Evolutionary conservation across 2,113 vertebrate species (phyloP).

Genomic region (Cyanoliseus patagonus): DNA sequence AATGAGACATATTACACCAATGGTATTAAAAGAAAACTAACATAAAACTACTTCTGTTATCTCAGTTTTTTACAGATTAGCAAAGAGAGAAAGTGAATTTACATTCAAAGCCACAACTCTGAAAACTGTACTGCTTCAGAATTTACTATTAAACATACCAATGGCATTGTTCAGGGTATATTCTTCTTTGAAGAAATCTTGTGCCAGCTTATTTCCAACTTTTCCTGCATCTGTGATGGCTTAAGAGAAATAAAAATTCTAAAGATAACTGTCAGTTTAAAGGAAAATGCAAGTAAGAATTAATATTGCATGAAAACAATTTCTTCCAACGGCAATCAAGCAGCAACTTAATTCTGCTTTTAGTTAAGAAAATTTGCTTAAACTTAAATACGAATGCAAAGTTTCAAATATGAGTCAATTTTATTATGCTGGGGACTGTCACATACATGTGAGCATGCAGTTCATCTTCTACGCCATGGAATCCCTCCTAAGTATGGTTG

Average conservation of each 20-base stretch:
- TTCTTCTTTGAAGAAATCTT: slow-evolving; percentile 89
- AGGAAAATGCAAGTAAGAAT: neutral
- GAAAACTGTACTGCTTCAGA: neutral
- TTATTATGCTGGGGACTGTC: neutral
- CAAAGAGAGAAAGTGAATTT: neutral
- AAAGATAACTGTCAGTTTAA: neutral
- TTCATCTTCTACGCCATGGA: neutral
- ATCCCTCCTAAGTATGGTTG: neutral
- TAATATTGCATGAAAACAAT: neutral
- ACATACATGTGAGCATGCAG: neutral
- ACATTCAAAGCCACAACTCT: neutral
- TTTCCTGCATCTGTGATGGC: slow-evolving; percentile 81
- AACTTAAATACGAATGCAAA: neutral
- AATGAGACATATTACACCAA: neutral
- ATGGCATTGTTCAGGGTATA: slow-evolving; percentile 87
- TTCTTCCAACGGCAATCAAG: neutral
- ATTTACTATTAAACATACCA: slow-evolving; percentile 74
- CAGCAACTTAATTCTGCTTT: neutral
- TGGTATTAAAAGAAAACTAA: neutral
- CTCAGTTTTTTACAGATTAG: neutral
- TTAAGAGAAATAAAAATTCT: slow-evolving; percentile 46
- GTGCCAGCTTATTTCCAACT: slow-evolving; percentile 61
- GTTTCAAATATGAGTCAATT: neutral
- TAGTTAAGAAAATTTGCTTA: neutral
- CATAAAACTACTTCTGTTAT: neutral